phyloP scores from a whole-genome alignment of 2,113 vertebrate genomes.

The Epinephelus lanceolatus region DNA sequence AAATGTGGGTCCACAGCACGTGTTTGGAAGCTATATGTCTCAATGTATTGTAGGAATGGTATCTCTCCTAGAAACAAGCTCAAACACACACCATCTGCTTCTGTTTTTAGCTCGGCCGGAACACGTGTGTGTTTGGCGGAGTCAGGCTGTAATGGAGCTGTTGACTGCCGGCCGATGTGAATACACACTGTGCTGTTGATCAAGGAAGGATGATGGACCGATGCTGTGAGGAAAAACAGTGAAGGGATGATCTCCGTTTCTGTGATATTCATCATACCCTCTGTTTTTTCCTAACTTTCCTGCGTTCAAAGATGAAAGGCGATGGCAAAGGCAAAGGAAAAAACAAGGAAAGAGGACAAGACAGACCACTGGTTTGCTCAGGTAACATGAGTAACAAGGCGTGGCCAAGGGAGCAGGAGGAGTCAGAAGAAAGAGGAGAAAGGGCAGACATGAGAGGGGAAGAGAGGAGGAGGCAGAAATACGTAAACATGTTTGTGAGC shows the following conservation, averaged over 20 bases:
- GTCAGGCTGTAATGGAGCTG: slow-evolving; percentile 36
- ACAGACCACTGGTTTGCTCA: not conserved
- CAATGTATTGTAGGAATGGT: too few species aligned
- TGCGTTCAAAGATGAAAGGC: not conserved
- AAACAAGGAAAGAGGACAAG: not conserved
- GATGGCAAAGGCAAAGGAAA: not conserved
- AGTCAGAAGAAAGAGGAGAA: slow-evolving; percentile 24
- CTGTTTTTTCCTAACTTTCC: not conserved
- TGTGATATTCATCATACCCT: not conserved
- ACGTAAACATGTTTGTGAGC: slow-evolving; percentile 73
- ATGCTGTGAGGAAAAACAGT: not conserved
- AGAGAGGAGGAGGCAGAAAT: not conserved
- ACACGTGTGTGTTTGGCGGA: slow-evolving; percentile 3
- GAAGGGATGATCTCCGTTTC: not conserved
- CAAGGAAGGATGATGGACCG: not conserved
- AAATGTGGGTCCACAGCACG: not conserved
- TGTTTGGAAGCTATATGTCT: not conserved
- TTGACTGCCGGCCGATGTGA: slow-evolving; percentile 5
- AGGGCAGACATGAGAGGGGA: slow-evolving; percentile 15
- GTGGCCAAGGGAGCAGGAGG: slow-evolving; percentile 23
- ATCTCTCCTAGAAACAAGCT: not conserved
- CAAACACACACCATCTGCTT: slow-evolving; percentile 60
- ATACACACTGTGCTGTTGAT: slow-evolving; percentile 2
- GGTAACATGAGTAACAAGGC: slow-evolving; percentile 25
- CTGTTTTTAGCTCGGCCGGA: slow-evolving; percentile 32